phyloP scores from a whole-genome alignment of 2,113 vertebrate species.

The Gnathonemus echidnorhynchus region DNA sequence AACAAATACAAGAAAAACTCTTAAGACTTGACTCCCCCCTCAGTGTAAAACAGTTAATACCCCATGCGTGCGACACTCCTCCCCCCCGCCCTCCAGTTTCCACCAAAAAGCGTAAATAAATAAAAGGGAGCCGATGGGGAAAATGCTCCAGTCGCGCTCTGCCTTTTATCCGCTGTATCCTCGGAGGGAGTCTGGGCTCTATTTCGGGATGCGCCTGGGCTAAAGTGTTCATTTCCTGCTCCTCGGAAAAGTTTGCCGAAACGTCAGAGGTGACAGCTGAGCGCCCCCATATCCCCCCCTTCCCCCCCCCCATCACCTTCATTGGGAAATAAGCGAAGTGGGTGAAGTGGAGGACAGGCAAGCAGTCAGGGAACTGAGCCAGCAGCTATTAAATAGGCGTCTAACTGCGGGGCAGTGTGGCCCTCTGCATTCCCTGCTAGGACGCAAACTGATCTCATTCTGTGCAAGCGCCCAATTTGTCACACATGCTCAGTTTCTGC shows the following conservation, averaged over 20 bases:
- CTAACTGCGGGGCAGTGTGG: background rate
- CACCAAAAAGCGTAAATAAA: conserved; percentile 13
- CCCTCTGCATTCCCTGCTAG: background rate
- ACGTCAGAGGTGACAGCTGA: background rate
- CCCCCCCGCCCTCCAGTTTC: conserved; percentile 18
- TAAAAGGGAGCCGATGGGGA: conserved; percentile 23
- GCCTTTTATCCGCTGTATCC: conserved; percentile 54
- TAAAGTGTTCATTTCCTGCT: conserved; percentile 33
- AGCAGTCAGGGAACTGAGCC: background rate
- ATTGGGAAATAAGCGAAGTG: background rate
- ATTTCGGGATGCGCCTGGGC: conserved; percentile 34
- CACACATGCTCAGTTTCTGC: background rate
- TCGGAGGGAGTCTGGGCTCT: conserved; percentile 34
- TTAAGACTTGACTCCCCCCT: conserved; percentile 38
- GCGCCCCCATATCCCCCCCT: no score
- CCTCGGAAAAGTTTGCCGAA: conserved; percentile 25
- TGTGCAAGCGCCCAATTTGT: background rate
- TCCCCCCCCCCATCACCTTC: background rate
- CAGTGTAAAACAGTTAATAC: conserved; percentile 31
- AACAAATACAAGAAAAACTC: conserved; percentile 3
- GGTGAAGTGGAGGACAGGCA: background rate
- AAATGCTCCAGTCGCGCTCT: conserved; percentile 28
- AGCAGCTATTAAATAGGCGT: conserved; percentile 23
- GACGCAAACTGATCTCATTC: background rate
- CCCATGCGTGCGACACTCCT: conserved; percentile 1